Percentiles rank a stretch among this genome's conserved stretches.
These are phyloP conservation scores for Pachydiplax longipennis DNA, from an alignment of 2,888 invertebrate genomes.

Conservation along the genomic window DNA sequence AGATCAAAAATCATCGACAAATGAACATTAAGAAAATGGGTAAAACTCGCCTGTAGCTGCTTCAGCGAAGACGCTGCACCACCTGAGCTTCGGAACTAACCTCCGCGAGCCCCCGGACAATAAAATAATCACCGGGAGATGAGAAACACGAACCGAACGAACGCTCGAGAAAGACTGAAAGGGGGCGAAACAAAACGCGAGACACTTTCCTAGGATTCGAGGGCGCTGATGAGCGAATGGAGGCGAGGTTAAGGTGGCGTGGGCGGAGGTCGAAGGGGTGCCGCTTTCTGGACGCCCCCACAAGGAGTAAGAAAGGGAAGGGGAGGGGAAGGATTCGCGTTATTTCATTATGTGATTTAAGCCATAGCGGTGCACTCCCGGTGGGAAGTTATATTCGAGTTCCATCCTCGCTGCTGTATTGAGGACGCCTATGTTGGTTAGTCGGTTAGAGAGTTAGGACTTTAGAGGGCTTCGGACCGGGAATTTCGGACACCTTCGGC, in stretches of 20 bases:
- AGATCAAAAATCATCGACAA: neutral
- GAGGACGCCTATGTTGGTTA: constrained; percentile 22
- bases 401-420: neutral
- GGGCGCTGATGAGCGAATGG: neutral
- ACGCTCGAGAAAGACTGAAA: neutral
- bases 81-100: neutral
- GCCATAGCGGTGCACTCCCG: constrained; percentile 31
- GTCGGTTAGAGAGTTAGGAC: constrained; percentile 34
- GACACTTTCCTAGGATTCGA: neutral
- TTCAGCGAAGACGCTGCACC: neutral
- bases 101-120: neutral
- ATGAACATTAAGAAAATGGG: neutral
- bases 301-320: neutral
- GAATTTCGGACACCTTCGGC: constrained; percentile 9
- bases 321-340: neutral
- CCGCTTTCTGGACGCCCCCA: neutral
- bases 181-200: neutral
- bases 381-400: neutral
- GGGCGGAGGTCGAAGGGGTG: neutral
- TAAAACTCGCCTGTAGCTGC: neutral
- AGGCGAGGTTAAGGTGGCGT: neutral
- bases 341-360: constrained; percentile 36
- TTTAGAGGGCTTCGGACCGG: constrained; percentile 23
- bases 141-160: neutral
- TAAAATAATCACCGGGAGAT: neutral